Percentiles rank a stretch among this genome's conserved stretches.
Evolutionary conservation across 2,888 invertebrate species (phyloP).

Genomic region (Anthrax anthrax): DNA sequence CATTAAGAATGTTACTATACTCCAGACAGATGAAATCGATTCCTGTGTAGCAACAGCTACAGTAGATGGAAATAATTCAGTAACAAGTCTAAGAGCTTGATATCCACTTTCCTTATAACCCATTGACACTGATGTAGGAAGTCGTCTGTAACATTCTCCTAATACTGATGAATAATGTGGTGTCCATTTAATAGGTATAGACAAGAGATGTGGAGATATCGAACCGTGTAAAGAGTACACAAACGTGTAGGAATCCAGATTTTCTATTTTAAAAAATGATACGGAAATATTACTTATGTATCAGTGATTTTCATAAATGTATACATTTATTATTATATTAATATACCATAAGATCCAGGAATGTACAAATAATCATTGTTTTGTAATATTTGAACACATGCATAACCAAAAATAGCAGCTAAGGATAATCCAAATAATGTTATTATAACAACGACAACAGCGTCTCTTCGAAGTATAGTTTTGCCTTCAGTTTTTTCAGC

Average conservation of each 20-base stretch:
- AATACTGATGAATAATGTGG: constrained; percentile 31
- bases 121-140: constrained; percentile 16
- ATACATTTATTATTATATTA: background rate
- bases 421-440: constrained; percentile 62
- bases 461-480: constrained; percentile 39
- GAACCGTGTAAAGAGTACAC: constrained; percentile 46
- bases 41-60: constrained; percentile 61
- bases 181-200: constrained; percentile 33
- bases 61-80: constrained; percentile 81
- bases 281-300: no score
- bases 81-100: constrained; percentile 69
- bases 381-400: constrained; percentile 63
- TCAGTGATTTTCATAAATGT: no score
- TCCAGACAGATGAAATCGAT: constrained; percentile 75
- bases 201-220: constrained; percentile 42
- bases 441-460: constrained; percentile 50
- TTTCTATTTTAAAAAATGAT: constrained; percentile 42
- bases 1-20: constrained; percentile 70
- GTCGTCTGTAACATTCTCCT: constrained; percentile 28
- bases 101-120: constrained; percentile 55
- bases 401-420: constrained; percentile 66
- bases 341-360: constrained; percentile 74
- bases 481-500: constrained; percentile 20
- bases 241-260: constrained; percentile 54
- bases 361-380: constrained; percentile 59